Evolutionary conservation across 2,888 invertebrate genomes (phyloP).

Genomic region (Criorhina ranunculi): DNA sequence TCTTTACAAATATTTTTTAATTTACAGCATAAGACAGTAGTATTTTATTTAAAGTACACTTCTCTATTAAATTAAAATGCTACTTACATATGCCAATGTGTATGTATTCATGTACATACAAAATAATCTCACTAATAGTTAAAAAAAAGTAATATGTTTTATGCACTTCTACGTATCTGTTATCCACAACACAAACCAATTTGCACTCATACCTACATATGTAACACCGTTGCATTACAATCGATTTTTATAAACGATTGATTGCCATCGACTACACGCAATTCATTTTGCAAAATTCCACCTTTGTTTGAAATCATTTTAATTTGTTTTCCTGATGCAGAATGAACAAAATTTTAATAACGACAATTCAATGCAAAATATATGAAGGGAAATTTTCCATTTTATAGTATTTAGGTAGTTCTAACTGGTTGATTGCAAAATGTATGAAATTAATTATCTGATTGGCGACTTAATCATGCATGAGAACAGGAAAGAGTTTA

Average conservation of each 20-base stretch:
- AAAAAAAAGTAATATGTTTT: slow-evolving; percentile 32
- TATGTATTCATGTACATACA: not conserved
- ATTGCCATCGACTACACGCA: slow-evolving; percentile 53
- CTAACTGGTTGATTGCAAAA: slow-evolving; percentile 40
- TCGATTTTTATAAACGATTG: slow-evolving; percentile 65
- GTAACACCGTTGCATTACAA: slow-evolving; percentile 13
- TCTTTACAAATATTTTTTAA: too few relatives aligned
- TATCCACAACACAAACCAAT: slow-evolving; percentile 6
- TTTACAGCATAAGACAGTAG: too few relatives aligned
- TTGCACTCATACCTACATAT: slow-evolving; percentile 4
- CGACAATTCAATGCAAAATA: slow-evolving; percentile 41
- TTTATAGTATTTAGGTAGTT: slow-evolving; percentile 15
- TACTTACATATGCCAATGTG: too few relatives aligned
- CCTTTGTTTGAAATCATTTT: slow-evolving; percentile 38
- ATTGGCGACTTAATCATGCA: slow-evolving; percentile 38
- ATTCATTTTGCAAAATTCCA: slow-evolving; percentile 44
- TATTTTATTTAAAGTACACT: not conserved
- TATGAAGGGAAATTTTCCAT: slow-evolving; percentile 20
- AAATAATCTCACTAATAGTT: slow-evolving; percentile 19
- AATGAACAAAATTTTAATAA: slow-evolving; percentile 27
- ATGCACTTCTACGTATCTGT: not conserved
- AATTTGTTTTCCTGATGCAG: slow-evolving; percentile 26
- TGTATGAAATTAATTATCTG: slow-evolving; percentile 43
- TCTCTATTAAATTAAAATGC: too few relatives aligned
- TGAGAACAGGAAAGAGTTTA: not conserved